These are phyloP conservation scores for Zoanthus sansibaricus DNA, from an alignment of 92 coral and sea anemone species.

Conservation along the genomic window DNA sequence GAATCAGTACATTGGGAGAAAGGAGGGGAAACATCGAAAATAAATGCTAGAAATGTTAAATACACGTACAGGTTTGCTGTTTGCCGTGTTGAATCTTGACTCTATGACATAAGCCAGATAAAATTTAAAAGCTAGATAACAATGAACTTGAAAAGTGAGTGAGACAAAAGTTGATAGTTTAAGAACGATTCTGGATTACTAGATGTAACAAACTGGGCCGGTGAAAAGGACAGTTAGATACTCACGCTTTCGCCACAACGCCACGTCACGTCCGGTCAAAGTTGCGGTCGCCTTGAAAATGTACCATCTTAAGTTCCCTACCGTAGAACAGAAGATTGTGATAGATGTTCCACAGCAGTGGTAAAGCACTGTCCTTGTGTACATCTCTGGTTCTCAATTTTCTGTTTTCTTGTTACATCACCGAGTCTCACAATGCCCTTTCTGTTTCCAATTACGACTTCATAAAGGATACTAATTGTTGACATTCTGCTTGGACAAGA, in stretches of 20 bases:
- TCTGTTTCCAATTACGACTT: too few species aligned
- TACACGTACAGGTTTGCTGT: neutral
- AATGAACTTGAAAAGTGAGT: neutral
- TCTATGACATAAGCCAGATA: neutral
- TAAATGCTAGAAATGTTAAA: neutral
- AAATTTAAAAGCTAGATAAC: neutral
- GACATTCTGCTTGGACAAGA: too few species aligned
- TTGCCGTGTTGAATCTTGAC: neutral
- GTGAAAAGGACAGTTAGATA: neutral
- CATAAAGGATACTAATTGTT: too few species aligned
- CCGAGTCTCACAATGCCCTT: too few species aligned
- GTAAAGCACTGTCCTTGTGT: too few species aligned
- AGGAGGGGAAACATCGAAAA: neutral
- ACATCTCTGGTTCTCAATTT: too few species aligned
- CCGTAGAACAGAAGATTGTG: too few species aligned
- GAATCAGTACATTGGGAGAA: neutral
- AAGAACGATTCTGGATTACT: neutral
- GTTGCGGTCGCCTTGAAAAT: constrained; percentile 27
- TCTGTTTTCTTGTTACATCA: too few species aligned
- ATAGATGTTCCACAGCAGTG: too few species aligned
- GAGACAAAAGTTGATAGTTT: too few species aligned
- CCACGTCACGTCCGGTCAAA: constrained; percentile 23
- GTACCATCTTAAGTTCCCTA: constrained; percentile 27
- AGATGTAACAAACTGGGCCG: neutral
- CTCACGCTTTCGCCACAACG: neutral